phyloP scores from a whole-genome alignment of 2,888 invertebrate species.

The Drosophila peninsularis region DNA sequence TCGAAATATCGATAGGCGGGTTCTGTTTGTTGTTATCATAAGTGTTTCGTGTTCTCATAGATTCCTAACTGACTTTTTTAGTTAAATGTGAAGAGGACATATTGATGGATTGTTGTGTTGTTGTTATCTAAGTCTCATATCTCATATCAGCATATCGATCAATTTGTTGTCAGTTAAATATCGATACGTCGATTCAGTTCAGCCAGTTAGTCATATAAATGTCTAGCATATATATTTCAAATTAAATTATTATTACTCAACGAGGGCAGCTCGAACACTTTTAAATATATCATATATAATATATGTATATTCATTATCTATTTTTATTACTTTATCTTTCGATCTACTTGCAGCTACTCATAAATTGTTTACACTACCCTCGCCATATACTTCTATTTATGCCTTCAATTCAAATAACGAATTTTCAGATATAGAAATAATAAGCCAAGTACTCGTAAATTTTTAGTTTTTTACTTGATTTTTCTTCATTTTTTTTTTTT shows the following conservation, averaged over 20 bases:
- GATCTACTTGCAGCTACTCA: neutral
- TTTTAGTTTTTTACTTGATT: slow-evolving; percentile 7
- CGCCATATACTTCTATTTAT: slow-evolving; percentile 7
- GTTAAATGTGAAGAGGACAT: no score
- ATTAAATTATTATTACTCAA: neutral
- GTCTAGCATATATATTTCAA: neutral
- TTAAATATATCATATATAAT: no score
- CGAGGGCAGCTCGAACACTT: slow-evolving; percentile 1
- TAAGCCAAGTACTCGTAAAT: slow-evolving; percentile 29
- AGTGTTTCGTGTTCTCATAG: neutral
- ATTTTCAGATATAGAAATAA: slow-evolving; percentile 22
- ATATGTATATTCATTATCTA: no score
- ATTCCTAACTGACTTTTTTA: neutral
- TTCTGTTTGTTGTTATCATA: neutral
- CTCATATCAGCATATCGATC: neutral
- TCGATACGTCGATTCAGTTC: neutral
- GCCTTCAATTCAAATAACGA: neutral
- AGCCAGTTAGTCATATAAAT: neutral
- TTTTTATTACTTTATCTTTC: neutral
- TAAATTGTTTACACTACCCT: neutral
- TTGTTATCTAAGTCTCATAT: neutral
- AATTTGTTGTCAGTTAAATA: neutral
- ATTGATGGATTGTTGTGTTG: neutral
- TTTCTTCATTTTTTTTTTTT: neutral
- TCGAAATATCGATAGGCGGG: neutral